Base-by-base conservation (phyloP, 2,797 vertebrate species). In the Gobio occitaniae region DNA sequence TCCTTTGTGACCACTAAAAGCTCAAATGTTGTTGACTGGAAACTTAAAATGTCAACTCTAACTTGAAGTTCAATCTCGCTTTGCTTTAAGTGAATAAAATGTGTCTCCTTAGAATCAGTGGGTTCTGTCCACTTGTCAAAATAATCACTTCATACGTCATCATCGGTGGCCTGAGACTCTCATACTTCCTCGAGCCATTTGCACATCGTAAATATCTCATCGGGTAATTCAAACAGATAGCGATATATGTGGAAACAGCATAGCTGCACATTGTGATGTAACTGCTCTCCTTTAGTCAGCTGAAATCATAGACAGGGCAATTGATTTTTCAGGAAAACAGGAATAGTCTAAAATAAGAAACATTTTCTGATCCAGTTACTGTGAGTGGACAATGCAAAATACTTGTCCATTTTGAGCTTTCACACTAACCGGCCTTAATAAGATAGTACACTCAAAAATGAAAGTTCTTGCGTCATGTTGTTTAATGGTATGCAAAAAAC, bases 1-100 rank as follows among this genome's bases (percentile, higher is more conserved):
- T 87, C 78, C 81, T 80, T 87, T 78, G 84, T 80, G 84, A 90
- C 87, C 89, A 90, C 84, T 61, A 66, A 87, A 88, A 84, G 84
- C 69, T 85, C 79, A 86, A 76, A 84, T 75, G 50, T 80, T 88
- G 86, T 88, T 88, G 79, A 89, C 87, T 88, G 77, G 81, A 86
- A 86, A 87, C 77, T 86, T 84, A 82, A 86, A 84, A 87, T 90
- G 82, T 83, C 78, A 74, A 87, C 84, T 84, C 54, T 41, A 69
- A 61, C 83, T 70, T 59, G 52, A 86, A 78, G 68, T 70, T 83
- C 47, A 82, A 56, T 76, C 80, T 65, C 41, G 71, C 81, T 69
- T 83, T 52, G 15, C 84, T 78, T 72, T 84, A 84, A 10, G 61
- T 54, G 72, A 79, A 80, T 66, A 82, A 79, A 86, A 85, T 69